These are phyloP conservation scores for Hoplostethus atlanticus DNA, from an alignment of 2,797 vertebrate species.

Conservation along the genomic window DNA sequence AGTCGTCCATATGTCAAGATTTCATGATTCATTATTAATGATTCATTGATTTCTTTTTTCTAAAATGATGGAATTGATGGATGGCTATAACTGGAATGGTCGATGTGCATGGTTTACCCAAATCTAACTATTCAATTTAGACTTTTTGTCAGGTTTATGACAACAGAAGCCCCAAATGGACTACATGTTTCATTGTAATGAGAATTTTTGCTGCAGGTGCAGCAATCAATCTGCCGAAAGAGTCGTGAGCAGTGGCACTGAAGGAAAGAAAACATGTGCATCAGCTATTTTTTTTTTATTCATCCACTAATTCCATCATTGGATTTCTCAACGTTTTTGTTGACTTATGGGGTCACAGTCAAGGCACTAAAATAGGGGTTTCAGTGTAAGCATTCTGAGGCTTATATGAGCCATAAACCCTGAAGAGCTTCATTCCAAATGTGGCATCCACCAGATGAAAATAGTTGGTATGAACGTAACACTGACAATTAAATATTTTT, in stretches of 20 bases:
- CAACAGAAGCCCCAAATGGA: conserved; percentile 22
- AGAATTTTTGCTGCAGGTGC: conserved; percentile 43
- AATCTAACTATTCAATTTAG: conserved; percentile 5
- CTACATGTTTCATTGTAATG: conserved; percentile 46
- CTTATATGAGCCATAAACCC: neutral
- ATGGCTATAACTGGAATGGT: neutral
- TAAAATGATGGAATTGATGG: neutral
- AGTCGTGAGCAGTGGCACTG: conserved; percentile 27
- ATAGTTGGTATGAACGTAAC: neutral
- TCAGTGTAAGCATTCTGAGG: neutral
- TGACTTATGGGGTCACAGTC: conserved; percentile 32
- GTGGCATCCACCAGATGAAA: neutral
- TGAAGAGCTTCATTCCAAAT: neutral
- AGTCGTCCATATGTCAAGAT: no score
- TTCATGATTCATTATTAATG: no score
- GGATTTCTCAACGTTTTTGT: conserved; percentile 48
- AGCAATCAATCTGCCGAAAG: conserved; percentile 49
- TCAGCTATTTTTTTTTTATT: conserved; percentile 53
- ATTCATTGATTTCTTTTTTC: no score
- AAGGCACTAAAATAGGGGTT: conserved; percentile 19
- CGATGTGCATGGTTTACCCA: neutral
- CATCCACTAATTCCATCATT: conserved; percentile 22
- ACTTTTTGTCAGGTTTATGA: conserved; percentile 39
- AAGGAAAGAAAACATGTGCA: conserved; percentile 51
- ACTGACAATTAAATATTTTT: no score